Base-by-base conservation (phyloP, 2,797 vertebrate species). In the Sebastes melanostomus region DNA sequence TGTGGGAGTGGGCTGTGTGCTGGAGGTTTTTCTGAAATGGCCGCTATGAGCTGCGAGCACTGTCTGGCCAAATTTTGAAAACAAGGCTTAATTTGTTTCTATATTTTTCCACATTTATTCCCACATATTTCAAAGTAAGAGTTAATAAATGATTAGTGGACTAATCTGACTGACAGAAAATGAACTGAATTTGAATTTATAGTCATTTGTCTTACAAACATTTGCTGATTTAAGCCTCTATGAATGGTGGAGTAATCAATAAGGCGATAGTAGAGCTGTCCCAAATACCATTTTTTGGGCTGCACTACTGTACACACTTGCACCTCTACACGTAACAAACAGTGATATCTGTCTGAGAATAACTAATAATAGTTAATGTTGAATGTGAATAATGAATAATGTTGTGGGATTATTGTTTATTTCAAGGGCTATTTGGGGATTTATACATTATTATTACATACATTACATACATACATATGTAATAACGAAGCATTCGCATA, bases 11-110 rank as follows among this genome's bases (percentile, higher is more conserved):
- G 65, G 76, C 82, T 60, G 34, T 65, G 76, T 30, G 55, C 72
- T 86, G 46, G 34, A 77, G 72, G 74, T 61, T 83, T 65, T 63
- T 77, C 69, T 79, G 83, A 90, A 91, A 91, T 85, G 82, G 85
- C 66, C 2, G 66, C 86, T 68, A 10, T 20, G 12, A 70, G 14
- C 83, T 60, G 25, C 38, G 58, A 18, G 22, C 27, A 55, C 30
- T 8, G 24, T 65, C 56, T 59, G 60, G 20, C 14, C 58, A 46
- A 50, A 63, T 61, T 66, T 66, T n/a, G 3, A 55, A 75, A 81
- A 61, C 16, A 24, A 54, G 24, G 50, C 4, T 58, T 1, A 0
- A 38, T 10, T 30, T 34, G 4, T n/a, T 52, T 52, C 9, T 5
- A 8, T 27, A 42, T 46, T 52, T 29, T 32, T 54, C 38, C 1